These are phyloP conservation scores for Baccha elongata DNA, from an alignment of 2,888 invertebrate genomes.

Conservation along the genomic window DNA sequence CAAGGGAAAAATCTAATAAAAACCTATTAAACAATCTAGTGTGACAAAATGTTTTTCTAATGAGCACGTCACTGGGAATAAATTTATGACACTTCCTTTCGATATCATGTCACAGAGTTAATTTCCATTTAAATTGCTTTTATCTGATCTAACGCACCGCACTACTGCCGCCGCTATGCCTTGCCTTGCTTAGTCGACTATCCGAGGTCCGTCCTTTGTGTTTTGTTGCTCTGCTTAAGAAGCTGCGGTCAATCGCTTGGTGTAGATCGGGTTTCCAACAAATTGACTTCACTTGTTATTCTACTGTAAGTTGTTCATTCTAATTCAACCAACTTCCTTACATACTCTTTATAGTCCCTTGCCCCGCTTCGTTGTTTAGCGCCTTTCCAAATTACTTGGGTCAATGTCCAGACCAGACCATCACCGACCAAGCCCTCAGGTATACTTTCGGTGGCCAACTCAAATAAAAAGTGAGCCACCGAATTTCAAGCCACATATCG, in stretches of 20 bases:
- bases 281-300: conserved; percentile 54
- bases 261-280: conserved; percentile 35
- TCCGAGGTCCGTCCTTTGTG: neutral
- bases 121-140: conserved; percentile 63
- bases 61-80: conserved; percentile 53
- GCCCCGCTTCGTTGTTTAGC: conserved; percentile 2
- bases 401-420: conserved; percentile 41
- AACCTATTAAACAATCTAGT: conserved; percentile 10
- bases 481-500: conserved; percentile 18
- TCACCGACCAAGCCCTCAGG: conserved; percentile 10
- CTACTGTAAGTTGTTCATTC: neutral
- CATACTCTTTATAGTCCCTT: too few species aligned
- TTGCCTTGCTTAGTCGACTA: neutral
- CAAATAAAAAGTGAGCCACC: conserved; percentile 31
- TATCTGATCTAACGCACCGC: conserved; percentile 63
- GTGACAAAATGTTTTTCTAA: conserved; percentile 53
- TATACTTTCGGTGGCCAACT: neutral
- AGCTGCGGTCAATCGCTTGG: conserved; percentile 14
- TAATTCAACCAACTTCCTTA: conserved; percentile 3
- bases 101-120: conserved; percentile 62
- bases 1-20: conserved; percentile 14
- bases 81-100: conserved; percentile 64
- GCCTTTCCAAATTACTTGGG: conserved; percentile 33
- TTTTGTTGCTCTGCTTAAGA: conserved; percentile 3
- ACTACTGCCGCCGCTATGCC: neutral